A percentile compares a stretch with the other conserved stretches of the same genome.
Conservation (phyloP, 2,888 invertebrate genomes). For the Arenicola marina region DNA sequence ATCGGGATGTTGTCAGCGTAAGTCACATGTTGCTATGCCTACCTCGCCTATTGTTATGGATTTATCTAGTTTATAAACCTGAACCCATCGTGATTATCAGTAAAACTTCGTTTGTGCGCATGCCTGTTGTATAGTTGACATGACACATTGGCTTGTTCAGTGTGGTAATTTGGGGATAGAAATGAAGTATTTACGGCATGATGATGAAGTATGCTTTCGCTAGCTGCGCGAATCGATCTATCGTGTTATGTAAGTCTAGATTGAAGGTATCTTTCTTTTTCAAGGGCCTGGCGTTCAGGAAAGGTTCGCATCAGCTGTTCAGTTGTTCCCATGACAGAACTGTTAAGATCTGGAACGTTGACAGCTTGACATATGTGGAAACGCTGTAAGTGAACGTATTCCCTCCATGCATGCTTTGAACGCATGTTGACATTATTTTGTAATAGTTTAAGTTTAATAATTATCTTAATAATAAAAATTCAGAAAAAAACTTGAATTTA, state of each 20-base stretch:
- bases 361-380: conserved; percentile 95
- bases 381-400: conserved; percentile 70
- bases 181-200: too few relatives aligned
- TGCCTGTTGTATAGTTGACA: too few relatives aligned
- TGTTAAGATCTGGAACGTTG: conserved; percentile 93
- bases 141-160: too few relatives aligned
- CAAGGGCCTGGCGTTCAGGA: conserved; percentile 79
- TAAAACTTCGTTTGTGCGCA: too few relatives aligned
- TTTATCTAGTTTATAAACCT: background rate
- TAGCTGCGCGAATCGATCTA: too few relatives aligned
- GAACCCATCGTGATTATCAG: background rate
- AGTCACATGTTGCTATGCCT: background rate
- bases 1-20: conserved; percentile 57
- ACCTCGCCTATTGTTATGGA: background rate
- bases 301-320: conserved; percentile 81
- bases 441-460: too few relatives aligned
- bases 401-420: too few relatives aligned
- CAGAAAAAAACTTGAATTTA: too few relatives aligned
- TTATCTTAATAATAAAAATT: too few relatives aligned
- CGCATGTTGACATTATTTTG: too few relatives aligned
- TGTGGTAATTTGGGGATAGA: too few relatives aligned
- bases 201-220: too few relatives aligned
- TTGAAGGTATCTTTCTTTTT: conserved; percentile 14
- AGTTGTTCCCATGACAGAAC: conserved; percentile 64
- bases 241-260: background rate